Evolutionary conservation across 2,888 invertebrate species (phyloP), one percentile per base, ranked within the genome.

Genomic region (Eurytoma californica): DNA sequence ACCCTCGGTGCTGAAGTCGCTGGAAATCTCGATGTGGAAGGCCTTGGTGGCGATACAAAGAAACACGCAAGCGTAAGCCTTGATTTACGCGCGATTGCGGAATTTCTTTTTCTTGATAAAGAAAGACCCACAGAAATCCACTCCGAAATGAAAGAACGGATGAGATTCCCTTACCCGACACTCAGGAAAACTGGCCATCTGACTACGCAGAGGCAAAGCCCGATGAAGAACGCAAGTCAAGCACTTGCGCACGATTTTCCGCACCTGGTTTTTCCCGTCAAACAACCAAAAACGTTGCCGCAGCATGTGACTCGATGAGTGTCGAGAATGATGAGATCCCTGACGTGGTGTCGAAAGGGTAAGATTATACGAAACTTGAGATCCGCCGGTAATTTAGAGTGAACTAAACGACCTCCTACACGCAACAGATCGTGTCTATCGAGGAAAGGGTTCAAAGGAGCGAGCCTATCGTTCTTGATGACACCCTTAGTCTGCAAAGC

Each of bases 141-240:
- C n/a, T n/a, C 30, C 30, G 4, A 30, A 3, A 30, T 30, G 30
- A 30, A 3, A 3, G 30, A 30, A 30, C 3, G 4, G 30, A 30
- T 3, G 30, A 30, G 30, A 30, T 30, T 30, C 69, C 85, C 84
- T 7, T 83, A 49, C 2, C 83, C 85, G 9, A 30, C 55, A 58
- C 60, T 65, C 1, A 18, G 87, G 87, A 61, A 87, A 79, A 58
- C 84, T 68, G 13, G 84, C 86, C 86, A 87, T 87, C 14, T 83
- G 9, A 55, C 83, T 83, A 2, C 73, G 24, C 7, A 73, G 47
- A 20, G 30, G 13, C 13, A 9, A 61, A 12, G 84, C 82, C 16
- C 83, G 82, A 9, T 16, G 14, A 5, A 24, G 73, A 65, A 81
- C 80, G 74, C 84, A 86, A 7, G 0, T 60, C 2, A 84, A 74